Conservation (phyloP, 2,888 invertebrate genomes). For the Ceramica pisi region DNA sequence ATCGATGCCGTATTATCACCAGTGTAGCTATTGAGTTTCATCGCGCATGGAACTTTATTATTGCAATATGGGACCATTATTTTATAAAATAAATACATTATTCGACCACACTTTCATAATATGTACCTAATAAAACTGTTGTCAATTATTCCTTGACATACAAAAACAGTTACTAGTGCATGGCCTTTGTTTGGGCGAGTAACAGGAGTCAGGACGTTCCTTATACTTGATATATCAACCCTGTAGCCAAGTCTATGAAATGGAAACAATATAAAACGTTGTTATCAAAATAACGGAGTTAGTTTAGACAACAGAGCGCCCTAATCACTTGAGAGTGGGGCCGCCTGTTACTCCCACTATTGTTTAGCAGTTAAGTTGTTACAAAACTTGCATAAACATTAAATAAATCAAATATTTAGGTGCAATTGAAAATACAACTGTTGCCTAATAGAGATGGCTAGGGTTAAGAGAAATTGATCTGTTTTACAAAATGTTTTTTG, state of each 20-base stretch:
- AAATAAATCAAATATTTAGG: constrained; percentile 46
- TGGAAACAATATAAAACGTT: constrained; percentile 63
- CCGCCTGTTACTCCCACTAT: constrained; percentile 73
- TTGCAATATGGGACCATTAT: constrained; percentile 17
- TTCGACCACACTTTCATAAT: constrained; percentile 15
- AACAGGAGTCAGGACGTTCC: constrained; percentile 16
- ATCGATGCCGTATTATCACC: constrained; percentile 33
- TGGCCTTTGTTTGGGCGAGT: background rate
- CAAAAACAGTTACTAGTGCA: background rate
- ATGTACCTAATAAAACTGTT: constrained; percentile 14
- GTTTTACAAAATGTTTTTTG: background rate
- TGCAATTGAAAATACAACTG: constrained; percentile 3
- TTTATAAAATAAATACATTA: constrained; percentile 26
- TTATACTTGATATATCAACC: background rate
- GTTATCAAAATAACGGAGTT: constrained; percentile 74
- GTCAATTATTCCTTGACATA: background rate
- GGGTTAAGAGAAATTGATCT: background rate
- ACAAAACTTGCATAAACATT: constrained; percentile 62
- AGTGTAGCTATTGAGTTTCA: constrained; percentile 39
- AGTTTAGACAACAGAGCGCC: constrained; percentile 74
- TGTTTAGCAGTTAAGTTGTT: constrained; percentile 67
- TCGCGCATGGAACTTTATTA: constrained; percentile 24
- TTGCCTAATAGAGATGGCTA: background rate
- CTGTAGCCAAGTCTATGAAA: constrained; percentile 33
- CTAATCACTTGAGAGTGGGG: constrained; percentile 72